phyloP scores from a whole-genome alignment of 2,113 vertebrate species.

The Ia io region DNA sequence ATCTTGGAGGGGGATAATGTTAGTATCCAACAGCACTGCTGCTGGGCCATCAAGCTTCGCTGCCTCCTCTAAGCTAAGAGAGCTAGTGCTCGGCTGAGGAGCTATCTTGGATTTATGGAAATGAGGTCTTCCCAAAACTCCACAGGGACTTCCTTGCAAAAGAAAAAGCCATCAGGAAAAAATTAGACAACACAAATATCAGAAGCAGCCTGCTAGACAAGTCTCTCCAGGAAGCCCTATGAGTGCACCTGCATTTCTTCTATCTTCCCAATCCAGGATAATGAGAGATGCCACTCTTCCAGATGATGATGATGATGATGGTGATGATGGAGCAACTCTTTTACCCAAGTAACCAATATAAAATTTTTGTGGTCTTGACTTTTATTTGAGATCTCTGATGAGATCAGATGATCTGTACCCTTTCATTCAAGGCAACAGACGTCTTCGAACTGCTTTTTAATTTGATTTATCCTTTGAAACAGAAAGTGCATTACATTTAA shows the following conservation, averaged over 20 bases:
- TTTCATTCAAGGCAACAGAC: conserved; percentile 81
- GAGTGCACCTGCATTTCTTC: not conserved
- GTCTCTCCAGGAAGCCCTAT: not conserved
- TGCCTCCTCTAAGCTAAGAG: not conserved
- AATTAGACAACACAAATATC: conserved; percentile 27
- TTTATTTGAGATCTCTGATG: conserved; percentile 77
- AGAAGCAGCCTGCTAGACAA: not conserved
- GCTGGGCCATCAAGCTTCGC: rapidly evolving
- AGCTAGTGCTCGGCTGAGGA: not conserved
- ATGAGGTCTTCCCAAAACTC: conserved; percentile 28
- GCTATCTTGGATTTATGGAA: not conserved
- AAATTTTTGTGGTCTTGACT: conserved; percentile 39
- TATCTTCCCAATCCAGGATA: not conserved
- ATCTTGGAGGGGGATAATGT: not conserved
- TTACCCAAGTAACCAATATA: conserved; percentile 37
- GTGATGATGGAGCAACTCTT: not conserved
- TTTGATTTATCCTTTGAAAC: conserved; percentile 88
- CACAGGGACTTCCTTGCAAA: not conserved
- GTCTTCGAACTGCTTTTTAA: conserved; percentile 82
- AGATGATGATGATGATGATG: not conserved
- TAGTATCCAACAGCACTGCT: not conserved
- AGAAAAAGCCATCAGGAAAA: not conserved
- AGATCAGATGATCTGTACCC: conserved; percentile 74
- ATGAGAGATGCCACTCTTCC: not conserved
- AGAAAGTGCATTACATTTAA: conserved; percentile 97